Percentiles rank a stretch among this genome's conserved stretches.
These are phyloP conservation scores for Halesus radiatus DNA, from an alignment of 1,140 invertebrate genomes.

Conservation along the genomic window DNA sequence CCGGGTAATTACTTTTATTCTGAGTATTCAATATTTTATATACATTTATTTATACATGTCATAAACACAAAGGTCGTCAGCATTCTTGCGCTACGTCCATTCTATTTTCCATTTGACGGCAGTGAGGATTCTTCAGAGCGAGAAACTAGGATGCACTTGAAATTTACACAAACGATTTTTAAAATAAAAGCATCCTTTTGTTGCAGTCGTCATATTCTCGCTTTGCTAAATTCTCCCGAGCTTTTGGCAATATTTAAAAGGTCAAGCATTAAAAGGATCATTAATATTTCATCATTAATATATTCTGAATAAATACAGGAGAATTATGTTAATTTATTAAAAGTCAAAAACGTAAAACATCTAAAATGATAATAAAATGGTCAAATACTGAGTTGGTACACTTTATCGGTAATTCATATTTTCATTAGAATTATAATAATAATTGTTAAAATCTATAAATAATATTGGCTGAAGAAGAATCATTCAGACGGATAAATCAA, in stretches of 20 bases:
- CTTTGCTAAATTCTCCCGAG: not conserved
- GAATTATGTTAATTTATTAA: conserved; percentile 3
- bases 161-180: too few species aligned
- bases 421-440: too few species aligned
- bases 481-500: not conserved
- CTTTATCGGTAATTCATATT: not conserved
- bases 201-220: not conserved
- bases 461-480: too few species aligned
- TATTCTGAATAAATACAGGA: conserved; percentile 12
- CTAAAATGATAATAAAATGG: conserved; percentile 7
- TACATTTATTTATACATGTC: too few species aligned
- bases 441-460: too few species aligned
- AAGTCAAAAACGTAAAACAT: not conserved
- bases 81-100: too few species aligned
- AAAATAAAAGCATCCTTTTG: too few species aligned
- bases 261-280: conserved; percentile 6
- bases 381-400: conserved; percentile 1
- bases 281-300: conserved; percentile 18
- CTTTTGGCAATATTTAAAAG: not conserved
- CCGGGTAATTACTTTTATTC: not conserved
- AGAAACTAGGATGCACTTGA: too few species aligned
- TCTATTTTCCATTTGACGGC: too few species aligned
- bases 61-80: too few species aligned
- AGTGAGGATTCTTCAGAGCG: too few species aligned
- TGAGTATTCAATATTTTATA: too few species aligned